Evolutionary conservation across 2,888 invertebrate species (phyloP), one percentile per base, ranked within the genome.

Genomic region (Aporophyla nigra): DNA sequence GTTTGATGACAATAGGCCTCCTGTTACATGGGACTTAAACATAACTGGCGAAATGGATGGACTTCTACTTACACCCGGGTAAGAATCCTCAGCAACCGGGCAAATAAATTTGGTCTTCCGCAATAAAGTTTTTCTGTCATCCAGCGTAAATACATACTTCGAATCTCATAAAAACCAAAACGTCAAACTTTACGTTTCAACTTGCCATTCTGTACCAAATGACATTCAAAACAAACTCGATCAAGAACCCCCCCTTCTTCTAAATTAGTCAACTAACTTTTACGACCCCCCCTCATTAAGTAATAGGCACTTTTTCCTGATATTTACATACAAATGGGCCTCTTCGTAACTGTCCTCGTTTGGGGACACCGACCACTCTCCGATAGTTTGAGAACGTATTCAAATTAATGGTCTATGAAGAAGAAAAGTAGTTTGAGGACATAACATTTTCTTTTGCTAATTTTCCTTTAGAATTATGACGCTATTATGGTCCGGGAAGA

Each of bases 311-410:
- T 78, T 85, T 78, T 78, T 78, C 74, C 65, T 70, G 54, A 76
- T 86, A 84, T 84, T 84, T 78, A 83, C 84, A 84, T 84, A 84
- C 73, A 86, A 84, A 84, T 86, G 76, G 74, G 53, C 56, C 73
- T 73, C 71, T 53, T 77, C 61, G 58, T 73, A 68, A 75, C 71
- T 71, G 74, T 56, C 61, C 53, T 67, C 75, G 53, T 62, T 86
- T 74, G 76, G 24, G 67, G 40, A 54, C 62, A 71, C 59, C 49
- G 49, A 46, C 61, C 59, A 68, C 71, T 54, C 67, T 71, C 51
- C 40, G 61, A 68, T 83, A 76, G 79, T 87, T 75, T 67, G 49
- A 54, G 58, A 61, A 63, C 72, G 79, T 86, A 81, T 86, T 86
- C 61, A 76, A 77, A 82, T 77, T 66, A 86, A 87, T 75, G 67